phyloP scores from a whole-genome alignment of 2,797 vertebrate genomes.

The Eupleurogrammus muticus region DNA sequence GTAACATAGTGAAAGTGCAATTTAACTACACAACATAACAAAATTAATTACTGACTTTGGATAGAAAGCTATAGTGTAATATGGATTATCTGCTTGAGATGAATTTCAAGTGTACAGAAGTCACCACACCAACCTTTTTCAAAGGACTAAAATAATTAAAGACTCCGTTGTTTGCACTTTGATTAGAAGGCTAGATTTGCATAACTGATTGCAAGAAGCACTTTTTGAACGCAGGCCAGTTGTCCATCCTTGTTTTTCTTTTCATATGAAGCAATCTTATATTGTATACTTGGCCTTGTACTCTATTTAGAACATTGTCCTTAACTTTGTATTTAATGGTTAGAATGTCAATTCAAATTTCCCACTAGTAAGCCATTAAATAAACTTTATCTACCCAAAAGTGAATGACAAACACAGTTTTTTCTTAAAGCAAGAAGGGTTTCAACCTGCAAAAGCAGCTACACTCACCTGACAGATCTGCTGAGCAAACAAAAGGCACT shows the following conservation, averaged over 20 bases:
- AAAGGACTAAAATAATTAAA: too few relatives aligned
- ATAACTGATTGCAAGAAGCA: too few relatives aligned
- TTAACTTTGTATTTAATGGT: too few relatives aligned
- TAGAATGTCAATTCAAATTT: too few relatives aligned
- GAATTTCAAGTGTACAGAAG: background rate
- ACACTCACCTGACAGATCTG: conserved; percentile 92
- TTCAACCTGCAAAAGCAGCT: background rate
- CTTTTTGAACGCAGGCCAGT: too few relatives aligned
- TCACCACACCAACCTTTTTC: background rate
- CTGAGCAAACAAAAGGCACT: conserved; percentile 90
- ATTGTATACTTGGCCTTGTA: too few relatives aligned
- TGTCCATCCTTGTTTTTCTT: too few relatives aligned
- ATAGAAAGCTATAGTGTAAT: background rate
- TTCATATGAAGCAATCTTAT: too few relatives aligned
- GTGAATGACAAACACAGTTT: background rate
- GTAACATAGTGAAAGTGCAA: background rate
- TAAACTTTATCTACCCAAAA: background rate
- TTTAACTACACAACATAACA: conserved; percentile 1
- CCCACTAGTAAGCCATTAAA: too few relatives aligned
- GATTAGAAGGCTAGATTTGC: too few relatives aligned
- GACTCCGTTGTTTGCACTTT: too few relatives aligned
- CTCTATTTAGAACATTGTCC: too few relatives aligned
- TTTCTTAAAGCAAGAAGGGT: background rate
- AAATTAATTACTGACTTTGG: background rate
- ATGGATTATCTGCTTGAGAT: conserved; percentile 8